phyloP scores from a whole-genome alignment of 2,113 vertebrate species.

The Labrus mixtus region DNA sequence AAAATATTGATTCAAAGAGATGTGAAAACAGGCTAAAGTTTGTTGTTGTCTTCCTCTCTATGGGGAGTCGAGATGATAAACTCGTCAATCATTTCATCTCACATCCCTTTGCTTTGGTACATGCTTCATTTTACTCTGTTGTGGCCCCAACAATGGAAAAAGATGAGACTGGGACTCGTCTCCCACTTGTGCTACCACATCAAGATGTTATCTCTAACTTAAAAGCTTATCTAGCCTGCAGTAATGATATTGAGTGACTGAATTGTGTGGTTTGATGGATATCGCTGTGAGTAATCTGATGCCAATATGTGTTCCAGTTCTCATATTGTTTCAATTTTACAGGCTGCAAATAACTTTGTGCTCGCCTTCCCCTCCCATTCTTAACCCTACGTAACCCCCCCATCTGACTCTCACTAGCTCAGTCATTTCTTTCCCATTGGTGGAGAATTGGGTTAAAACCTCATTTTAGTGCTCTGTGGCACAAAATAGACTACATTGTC shows the following conservation, averaged over 20 bases:
- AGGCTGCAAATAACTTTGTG: conserved; percentile 66
- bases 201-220: conserved; percentile 75
- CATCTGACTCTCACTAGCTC: conserved; percentile 41
- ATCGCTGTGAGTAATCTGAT: conserved; percentile 77
- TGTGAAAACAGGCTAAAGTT: conserved; percentile 17
- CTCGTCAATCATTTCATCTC: conserved; percentile 61
- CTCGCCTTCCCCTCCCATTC: conserved; percentile 39
- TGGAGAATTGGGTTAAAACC: conserved; percentile 69
- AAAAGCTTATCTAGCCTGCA: conserved; percentile 76
- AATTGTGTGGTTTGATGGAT: conserved; percentile 81
- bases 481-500: conserved; percentile 77
- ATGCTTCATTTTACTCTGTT: conserved; percentile 45
- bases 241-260: conserved; percentile 79
- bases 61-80: conserved; percentile 37
- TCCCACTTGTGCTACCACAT: conserved; percentile 68
- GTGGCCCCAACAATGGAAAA: conserved; percentile 56
- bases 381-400: conserved; percentile 1
- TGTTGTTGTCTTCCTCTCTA: conserved; percentile 14
- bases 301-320: conserved; percentile 76
- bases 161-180: conserved; percentile 55
- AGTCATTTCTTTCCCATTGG: conserved; percentile 75
- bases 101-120: conserved; percentile 7
- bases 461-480: conserved; percentile 70
- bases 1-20: conserved; percentile 39
- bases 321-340: conserved; percentile 75